Evolutionary conservation across 2,113 vertebrate genomes (phyloP), one percentile per base, ranked within the genome.

Genomic region (Phoenicopterus ruber): DNA sequence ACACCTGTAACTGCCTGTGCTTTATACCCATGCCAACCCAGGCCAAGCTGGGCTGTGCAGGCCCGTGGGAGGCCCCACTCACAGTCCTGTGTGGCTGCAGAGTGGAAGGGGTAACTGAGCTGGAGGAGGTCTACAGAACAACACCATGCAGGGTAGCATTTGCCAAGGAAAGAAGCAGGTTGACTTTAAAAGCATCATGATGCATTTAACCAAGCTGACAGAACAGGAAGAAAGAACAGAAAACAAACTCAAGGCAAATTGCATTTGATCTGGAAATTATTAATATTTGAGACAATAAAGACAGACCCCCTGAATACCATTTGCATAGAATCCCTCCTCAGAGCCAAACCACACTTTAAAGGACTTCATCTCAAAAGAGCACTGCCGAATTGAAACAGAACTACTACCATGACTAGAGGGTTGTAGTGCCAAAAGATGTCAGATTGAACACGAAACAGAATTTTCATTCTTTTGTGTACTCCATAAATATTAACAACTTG

Each of bases 401-500:
- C 92, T 90, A 80, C 79, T 96, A 96, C 90, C 87, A 95, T 54
- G 92, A 94, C 92, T 90, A 71, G 79, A 92, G 86, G 86, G 71
- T 38, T 92, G 87, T 78, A 62, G 59, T 92, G 95, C 96, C 96
- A 96, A 92, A 95, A 96, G 95, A 97, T 94, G 96, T 96, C 90
- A 96, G 94, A 96, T 71, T 95, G 96, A 96, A 96, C 95, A 97
- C 92, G 61, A 96, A 96, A 83, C 95, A 97, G 96, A 88, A 93
- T 96, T 95, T 88, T 96, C 88, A 92, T 96, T 96, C 96, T 96
- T 96, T 96, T 97, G 93, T 94, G 47, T 82, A 59, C 84, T 86
- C 96, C 94, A 96, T 96, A 96, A 95, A 95, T 97, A 97, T 93
- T 97, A 97, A 93, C 95, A 96, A 95, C 87, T 96, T 97, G 97